Evolutionary conservation across 2,113 vertebrate genomes (phyloP).

Genomic region (Alouatta palliata): DNA sequence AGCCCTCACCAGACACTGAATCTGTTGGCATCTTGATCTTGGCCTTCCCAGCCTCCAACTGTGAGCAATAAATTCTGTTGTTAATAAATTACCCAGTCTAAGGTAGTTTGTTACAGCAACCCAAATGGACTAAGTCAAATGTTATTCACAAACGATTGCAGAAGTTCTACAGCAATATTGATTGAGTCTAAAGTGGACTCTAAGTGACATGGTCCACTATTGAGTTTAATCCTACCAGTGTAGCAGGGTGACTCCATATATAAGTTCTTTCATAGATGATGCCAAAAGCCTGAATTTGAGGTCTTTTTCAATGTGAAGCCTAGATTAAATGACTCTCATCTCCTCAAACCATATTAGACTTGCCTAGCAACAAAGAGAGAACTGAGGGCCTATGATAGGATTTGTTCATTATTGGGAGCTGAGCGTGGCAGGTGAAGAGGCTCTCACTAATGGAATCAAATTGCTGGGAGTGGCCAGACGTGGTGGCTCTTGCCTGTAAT

Average conservation of each 20-base stretch:
- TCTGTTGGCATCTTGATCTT: background rate
- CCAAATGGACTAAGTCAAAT: background rate
- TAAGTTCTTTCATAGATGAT: background rate
- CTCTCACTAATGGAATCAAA: background rate
- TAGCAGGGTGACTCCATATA: background rate
- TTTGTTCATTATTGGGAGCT: background rate
- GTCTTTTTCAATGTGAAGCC: background rate
- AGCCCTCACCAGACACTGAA: background rate
- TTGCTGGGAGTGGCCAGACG: background rate
- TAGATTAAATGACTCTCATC: background rate
- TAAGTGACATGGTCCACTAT: background rate
- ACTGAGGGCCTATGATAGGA: background rate
- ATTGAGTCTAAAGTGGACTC: background rate
- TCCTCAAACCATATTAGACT: background rate
- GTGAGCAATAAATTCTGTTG: background rate
- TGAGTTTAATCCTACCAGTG: background rate
- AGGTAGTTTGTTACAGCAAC: background rate
- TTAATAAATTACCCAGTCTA: background rate
- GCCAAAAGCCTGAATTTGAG: background rate
- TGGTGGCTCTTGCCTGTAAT: too few relatives aligned
- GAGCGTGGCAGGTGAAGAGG: background rate
- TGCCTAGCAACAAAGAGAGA: background rate
- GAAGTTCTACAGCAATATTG: background rate
- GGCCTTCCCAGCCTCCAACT: background rate
- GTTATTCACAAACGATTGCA: background rate